These are phyloP conservation scores for Pseudochromis fuscus DNA, from an alignment of 2,797 vertebrate genomes.

Conservation along the genomic window DNA sequence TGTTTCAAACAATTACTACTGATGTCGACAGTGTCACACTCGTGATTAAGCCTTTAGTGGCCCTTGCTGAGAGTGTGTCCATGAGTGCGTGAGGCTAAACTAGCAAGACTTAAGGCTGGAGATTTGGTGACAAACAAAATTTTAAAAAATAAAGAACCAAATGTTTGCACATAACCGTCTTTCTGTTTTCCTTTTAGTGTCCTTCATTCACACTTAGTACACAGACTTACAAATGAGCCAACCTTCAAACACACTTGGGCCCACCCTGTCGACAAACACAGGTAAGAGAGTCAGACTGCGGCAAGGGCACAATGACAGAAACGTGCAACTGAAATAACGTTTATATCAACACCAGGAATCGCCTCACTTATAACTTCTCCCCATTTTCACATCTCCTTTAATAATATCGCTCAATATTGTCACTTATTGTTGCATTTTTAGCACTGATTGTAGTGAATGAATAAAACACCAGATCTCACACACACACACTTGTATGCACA, in stretches of 20 bases:
- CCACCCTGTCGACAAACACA: conserved; percentile 81
- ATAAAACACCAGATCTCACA: conserved; percentile 18
- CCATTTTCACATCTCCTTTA: no score
- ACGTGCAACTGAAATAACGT: conserved; percentile 9
- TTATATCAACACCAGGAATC: conserved; percentile 2
- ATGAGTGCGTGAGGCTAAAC: conserved; percentile 4
- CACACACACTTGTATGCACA: conserved; percentile 31
- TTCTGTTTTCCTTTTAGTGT: conserved; percentile 17
- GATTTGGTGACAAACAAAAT: neutral
- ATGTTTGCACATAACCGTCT: conserved; percentile 9
- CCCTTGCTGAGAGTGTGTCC: conserved; percentile 21
- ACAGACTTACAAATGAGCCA: conserved; percentile 32
- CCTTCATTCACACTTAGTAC: conserved; percentile 18
- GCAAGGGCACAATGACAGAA: conserved; percentile 17
- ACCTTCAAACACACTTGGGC: conserved; percentile 59
- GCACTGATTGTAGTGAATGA: neutral
- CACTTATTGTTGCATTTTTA: neutral
- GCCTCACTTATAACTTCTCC: no score
- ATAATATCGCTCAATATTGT: no score
- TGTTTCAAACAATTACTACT: conserved; percentile 72
- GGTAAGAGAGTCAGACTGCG: conserved; percentile 25
- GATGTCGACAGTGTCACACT: conserved; percentile 70
- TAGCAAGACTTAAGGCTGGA: conserved; percentile 4
- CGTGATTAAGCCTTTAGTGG: conserved; percentile 58
- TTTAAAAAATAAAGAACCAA: neutral